These are phyloP conservation scores for Acronicta leporina DNA, from an alignment of 2,888 invertebrate genomes.

Conservation along the genomic window DNA sequence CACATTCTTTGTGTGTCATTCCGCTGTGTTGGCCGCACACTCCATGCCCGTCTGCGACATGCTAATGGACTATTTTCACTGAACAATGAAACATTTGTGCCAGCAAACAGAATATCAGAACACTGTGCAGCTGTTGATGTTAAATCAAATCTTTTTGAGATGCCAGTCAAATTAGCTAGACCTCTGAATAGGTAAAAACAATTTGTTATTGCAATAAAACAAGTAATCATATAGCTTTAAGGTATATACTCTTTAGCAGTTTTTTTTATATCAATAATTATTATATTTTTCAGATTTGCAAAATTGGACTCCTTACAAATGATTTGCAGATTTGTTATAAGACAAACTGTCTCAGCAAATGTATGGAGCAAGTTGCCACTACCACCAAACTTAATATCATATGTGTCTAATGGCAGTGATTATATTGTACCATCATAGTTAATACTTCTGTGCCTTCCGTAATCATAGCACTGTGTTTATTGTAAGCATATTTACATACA, in stretches of 20 bases:
- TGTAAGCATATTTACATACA: slow-evolving; percentile 53
- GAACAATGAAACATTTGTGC: slow-evolving; percentile 89
- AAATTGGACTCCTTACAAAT: slow-evolving; percentile 91
- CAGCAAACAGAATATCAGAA: slow-evolving; percentile 84
- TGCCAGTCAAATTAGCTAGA: slow-evolving; percentile 85
- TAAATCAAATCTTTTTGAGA: slow-evolving; percentile 83
- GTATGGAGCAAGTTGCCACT: slow-evolving; percentile 92
- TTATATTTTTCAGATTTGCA: slow-evolving; percentile 89
- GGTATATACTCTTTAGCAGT: not conserved
- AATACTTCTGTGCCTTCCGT: slow-evolving; percentile 53
- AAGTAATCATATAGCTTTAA: not conserved
- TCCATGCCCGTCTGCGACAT: slow-evolving; percentile 93
- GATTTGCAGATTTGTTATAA: slow-evolving; percentile 93
- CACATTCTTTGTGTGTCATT: slow-evolving; percentile 93
- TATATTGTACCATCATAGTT: slow-evolving; percentile 83
- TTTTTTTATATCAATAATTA: not conserved
- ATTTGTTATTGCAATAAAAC: not conserved
- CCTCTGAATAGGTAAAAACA: slow-evolving; percentile 80
- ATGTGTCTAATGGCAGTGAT: slow-evolving; percentile 84
- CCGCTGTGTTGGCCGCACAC: slow-evolving; percentile 91
- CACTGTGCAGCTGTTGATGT: slow-evolving; percentile 86
- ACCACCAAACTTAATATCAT: slow-evolving; percentile 85
- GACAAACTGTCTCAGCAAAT: slow-evolving; percentile 91
- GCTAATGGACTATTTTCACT: slow-evolving; percentile 91
- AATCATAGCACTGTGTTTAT: slow-evolving; percentile 46